Conservation (phyloP, 2,888 invertebrate species). For the Rhabditoides inermis region DNA sequence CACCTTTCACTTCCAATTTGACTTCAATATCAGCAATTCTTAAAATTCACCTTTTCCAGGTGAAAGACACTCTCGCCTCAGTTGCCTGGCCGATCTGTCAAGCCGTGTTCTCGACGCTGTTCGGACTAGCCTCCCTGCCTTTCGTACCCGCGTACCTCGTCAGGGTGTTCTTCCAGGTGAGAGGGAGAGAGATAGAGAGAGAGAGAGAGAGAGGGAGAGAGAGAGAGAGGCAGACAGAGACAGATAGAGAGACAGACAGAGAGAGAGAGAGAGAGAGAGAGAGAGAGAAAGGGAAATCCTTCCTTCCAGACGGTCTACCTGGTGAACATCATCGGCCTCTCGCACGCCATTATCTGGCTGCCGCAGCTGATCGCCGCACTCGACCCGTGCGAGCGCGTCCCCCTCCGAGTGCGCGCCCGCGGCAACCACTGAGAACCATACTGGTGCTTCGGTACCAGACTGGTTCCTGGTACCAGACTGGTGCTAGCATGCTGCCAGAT, state of each 20-base stretch:
- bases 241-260: too few relatives aligned
- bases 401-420: constrained; percentile 25
- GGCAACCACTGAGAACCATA: too few relatives aligned
- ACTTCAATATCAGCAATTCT: background rate
- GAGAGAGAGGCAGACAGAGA: too few relatives aligned
- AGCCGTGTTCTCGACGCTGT: constrained; percentile 46
- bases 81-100: constrained; percentile 51
- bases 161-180: constrained; percentile 51
- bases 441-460: background rate
- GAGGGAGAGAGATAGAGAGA: too few relatives aligned
- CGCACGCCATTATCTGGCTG: constrained; percentile 45
- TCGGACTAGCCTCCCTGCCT: constrained; percentile 34
- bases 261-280: too few relatives aligned
- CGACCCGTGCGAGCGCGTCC: constrained; percentile 47
- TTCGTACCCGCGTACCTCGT: constrained; percentile 50
- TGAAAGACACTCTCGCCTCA: constrained; percentile 44
- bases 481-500: background rate
- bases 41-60: too few relatives aligned
- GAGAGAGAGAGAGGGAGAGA: too few relatives aligned
- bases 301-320: constrained; percentile 46
- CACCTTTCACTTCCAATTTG: too few relatives aligned
- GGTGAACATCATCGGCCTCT: constrained; percentile 44
- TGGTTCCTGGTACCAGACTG: background rate
- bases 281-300: too few relatives aligned
- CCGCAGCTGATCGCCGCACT: constrained; percentile 50